Conservation (phyloP, 1,140 invertebrate species). For the Bicyclus anynana region DNA sequence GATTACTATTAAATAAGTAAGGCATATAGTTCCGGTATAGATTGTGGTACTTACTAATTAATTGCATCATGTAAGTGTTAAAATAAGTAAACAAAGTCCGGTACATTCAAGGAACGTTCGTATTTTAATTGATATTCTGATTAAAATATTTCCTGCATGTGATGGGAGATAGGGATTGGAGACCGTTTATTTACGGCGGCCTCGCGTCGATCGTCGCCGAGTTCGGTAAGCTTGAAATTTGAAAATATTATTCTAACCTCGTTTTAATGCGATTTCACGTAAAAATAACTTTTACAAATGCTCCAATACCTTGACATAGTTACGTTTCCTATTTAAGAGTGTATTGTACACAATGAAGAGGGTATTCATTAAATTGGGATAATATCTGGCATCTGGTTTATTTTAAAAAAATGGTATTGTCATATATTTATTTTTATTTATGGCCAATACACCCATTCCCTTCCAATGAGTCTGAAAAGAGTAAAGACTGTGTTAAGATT, state of each 20-base stretch:
- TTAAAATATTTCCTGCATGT: conserved; percentile 36
- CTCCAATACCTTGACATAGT: neutral
- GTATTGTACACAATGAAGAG: no score
- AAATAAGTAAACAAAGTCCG: neutral
- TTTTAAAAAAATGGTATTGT: no score
- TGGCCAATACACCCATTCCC: no score
- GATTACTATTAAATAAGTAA: no score
- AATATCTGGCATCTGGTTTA: no score
- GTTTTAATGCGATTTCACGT: neutral
- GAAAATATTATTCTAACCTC: neutral
- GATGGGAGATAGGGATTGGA: conserved; percentile 82
- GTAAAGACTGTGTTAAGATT: no score
- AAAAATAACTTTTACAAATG: neutral
- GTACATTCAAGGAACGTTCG: neutral
- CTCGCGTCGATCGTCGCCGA: conserved; percentile 95
- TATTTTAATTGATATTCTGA: neutral
- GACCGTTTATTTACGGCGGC: conserved; percentile 95
- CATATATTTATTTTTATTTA: no score
- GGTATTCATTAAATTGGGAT: no score
- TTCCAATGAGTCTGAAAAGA: no score
- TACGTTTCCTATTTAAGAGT: neutral
- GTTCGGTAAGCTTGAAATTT: conserved; percentile 85
- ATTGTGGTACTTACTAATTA: no score
- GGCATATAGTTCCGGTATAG: no score
- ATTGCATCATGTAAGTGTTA: no score